Evolutionary conservation across 2,797 vertebrate species (phyloP).

Genomic region (Leptodactylus fallax): DNA sequence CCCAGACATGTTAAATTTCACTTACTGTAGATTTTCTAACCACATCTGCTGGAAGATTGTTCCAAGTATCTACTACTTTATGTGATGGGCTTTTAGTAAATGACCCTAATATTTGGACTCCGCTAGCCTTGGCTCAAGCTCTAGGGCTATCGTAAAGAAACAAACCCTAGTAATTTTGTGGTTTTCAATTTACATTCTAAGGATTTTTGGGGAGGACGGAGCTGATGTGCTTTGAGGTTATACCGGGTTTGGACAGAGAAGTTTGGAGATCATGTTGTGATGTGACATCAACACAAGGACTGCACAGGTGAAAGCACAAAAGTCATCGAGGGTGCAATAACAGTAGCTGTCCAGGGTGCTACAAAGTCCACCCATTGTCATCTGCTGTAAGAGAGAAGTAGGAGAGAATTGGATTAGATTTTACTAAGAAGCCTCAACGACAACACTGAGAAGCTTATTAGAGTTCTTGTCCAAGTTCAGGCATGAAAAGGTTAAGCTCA

Average conservation of each 20-base stretch:
- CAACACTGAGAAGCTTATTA: not conserved
- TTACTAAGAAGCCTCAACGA: not conserved
- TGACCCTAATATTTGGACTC: conserved; percentile 27
- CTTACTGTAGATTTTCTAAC: no score
- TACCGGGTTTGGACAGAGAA: not conserved
- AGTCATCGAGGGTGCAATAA: conserved; percentile 61
- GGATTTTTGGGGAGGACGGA: conserved; percentile 32
- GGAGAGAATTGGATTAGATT: not conserved
- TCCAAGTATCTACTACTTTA: not conserved
- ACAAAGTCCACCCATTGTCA: conserved; percentile 52
- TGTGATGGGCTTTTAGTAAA: conserved; percentile 1
- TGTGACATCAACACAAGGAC: not conserved
- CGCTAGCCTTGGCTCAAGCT: conserved; percentile 47
- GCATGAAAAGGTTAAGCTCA: conserved; percentile 47
- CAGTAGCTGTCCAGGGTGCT: conserved; percentile 61
- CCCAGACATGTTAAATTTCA: no score
- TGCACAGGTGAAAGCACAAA: conserved; percentile 49
- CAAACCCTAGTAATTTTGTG: conserved; percentile 57
- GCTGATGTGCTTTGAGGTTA: conserved; percentile 35
- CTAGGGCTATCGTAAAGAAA: conserved; percentile 53
- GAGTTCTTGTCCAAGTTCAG: not conserved
- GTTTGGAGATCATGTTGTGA: not conserved
- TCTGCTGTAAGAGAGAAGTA: conserved; percentile 24
- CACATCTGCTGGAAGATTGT: no score
- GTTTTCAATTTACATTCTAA: conserved; percentile 50